Evolutionary conservation across 1,140 invertebrate species (phyloP).

Genomic region (Maniola jurtina): DNA sequence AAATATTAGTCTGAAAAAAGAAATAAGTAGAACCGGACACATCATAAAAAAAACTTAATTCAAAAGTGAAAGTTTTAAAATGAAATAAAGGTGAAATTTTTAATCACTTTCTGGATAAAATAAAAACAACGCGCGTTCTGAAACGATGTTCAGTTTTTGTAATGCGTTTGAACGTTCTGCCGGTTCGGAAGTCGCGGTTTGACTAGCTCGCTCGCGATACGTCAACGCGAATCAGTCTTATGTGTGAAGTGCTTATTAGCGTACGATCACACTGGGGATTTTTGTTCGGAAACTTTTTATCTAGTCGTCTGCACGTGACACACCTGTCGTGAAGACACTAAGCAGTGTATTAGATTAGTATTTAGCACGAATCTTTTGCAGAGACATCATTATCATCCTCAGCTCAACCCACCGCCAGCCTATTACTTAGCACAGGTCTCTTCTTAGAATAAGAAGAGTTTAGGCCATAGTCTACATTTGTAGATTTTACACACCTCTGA

Average conservation of each 20-base stretch:
- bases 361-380: too few relatives aligned
- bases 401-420: too few relatives aligned
- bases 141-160: conserved; percentile 14
- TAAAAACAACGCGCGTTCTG: conserved; percentile 16
- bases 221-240: conserved; percentile 25
- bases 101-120: conserved; percentile 11
- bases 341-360: too few relatives aligned
- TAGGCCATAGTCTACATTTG: too few relatives aligned
- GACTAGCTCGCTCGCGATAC: conserved; percentile 43
- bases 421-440: too few relatives aligned
- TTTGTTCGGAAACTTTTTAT: neutral
- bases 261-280: conserved; percentile 1
- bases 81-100: neutral
- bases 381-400: too few relatives aligned
- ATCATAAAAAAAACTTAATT: neutral
- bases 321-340: too few relatives aligned
- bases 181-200: conserved; percentile 46
- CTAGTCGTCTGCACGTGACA: too few relatives aligned
- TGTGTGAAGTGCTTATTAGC: conserved; percentile 22
- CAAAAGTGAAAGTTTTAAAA: neutral
- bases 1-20: neutral
- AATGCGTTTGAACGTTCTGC: conserved; percentile 41
- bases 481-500: too few relatives aligned
- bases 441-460: too few relatives aligned
- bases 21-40: neutral